Base-by-base conservation (phyloP, 2,797 vertebrate species). In the Malacoctenus gilli region DNA sequence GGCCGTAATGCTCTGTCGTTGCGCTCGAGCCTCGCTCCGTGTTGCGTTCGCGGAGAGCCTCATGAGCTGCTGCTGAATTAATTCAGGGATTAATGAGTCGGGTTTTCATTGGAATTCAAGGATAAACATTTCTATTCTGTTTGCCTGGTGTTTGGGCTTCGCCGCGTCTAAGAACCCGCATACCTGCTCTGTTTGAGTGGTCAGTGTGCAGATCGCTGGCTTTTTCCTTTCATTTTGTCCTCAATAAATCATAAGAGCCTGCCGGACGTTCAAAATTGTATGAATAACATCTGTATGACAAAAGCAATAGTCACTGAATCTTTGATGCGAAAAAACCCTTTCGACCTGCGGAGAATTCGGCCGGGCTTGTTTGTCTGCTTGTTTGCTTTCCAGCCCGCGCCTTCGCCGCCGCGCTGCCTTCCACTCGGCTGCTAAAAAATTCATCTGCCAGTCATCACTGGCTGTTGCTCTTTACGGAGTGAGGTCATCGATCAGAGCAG, bases 401-500 rank as follows among this genome's bases (percentile, higher is more conserved):
- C 15, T n/a, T 46, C 25, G 39, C 16, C 20, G 28, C 16, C 38
- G 42, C 34, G 37, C 36, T 39, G 28, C 40, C 23, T 30, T 13
- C 36, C 25, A 46, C 34, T 54, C 42, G 49, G 19, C 62, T 60
- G 42, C 61, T 68, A 14, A 75, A 81, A 77, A 79, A 77, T 61
- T 19, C 1, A 82, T 83, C 82, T 86, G 66, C 41, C 82, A 59
- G 85, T 78, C 68, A 62, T 34, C 77, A 88, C 83, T 86, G 79
- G 83, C 87, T 79, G 73, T 68, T 68, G 62, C 57, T 87, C 48
- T 67, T 68, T 84, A 68, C 68, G 74, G 75, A 77, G 57, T 46
- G 19, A 56, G 56, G 46, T 79, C 83, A 87, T 92, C 90, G 89
- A 91, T 92, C 82, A 73, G 77, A 20, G 51, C 55, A 67, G 75